Conservation (phyloP, 2,888 invertebrate genomes). For the Sympetrum striolatum region DNA sequence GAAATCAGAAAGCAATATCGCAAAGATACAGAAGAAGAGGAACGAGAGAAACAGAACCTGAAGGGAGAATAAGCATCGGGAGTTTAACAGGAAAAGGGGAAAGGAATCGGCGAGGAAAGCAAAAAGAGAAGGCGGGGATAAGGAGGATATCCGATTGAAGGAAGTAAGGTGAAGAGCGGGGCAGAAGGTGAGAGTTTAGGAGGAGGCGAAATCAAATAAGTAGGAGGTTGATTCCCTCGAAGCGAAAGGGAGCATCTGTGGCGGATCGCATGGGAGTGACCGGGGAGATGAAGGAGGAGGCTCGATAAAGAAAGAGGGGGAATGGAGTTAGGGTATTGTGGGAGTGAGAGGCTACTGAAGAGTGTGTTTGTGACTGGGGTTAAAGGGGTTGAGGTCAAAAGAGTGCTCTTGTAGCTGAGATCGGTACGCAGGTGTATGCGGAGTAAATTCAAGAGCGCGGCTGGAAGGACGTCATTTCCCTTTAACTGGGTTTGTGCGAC, state of each 20-base stretch:
- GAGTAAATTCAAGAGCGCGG: background rate
- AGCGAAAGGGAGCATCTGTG: background rate
- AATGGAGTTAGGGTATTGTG: background rate
- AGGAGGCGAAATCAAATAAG: background rate
- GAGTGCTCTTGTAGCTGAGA: background rate
- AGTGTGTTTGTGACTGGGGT: background rate
- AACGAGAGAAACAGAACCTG: no score
- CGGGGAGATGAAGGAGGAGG: background rate
- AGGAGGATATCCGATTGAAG: background rate
- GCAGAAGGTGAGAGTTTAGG: background rate
- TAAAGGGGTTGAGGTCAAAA: background rate
- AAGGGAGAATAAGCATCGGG: no score
- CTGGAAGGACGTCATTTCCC: background rate
- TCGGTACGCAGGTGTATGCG: background rate
- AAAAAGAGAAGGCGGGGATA: background rate
- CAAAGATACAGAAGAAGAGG: no score
- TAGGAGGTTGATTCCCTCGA: background rate
- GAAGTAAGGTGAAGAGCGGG: background rate
- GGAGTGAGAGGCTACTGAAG: background rate
- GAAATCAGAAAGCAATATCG: no score
- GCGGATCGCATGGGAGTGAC: background rate
- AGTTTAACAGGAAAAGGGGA: no score
- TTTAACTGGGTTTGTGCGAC: background rate
- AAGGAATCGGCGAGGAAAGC: no score
- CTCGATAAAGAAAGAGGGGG: background rate